Evolutionary conservation across 2,113 vertebrate genomes (phyloP).

Genomic region (Salvelinus sp.): DNA sequence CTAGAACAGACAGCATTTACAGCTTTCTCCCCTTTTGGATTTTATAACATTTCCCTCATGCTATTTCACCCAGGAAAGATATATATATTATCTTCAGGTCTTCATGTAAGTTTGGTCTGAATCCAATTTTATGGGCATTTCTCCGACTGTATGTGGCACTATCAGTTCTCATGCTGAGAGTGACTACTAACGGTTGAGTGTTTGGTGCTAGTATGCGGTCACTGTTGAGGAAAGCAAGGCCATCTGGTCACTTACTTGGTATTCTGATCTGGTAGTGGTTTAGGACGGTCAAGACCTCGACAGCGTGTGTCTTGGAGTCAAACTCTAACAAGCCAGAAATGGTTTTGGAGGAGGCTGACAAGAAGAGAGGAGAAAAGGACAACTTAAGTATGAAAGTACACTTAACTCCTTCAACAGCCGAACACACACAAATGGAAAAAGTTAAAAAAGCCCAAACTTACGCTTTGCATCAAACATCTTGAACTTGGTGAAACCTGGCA

Average conservation of each 20-base stretch:
- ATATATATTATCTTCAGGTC: too few species aligned
- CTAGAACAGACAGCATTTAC: neutral
- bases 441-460: slow-evolving; percentile 67
- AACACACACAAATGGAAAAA: neutral
- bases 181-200: neutral
- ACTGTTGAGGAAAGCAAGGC: neutral
- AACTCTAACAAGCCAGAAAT: slow-evolving; percentile 94
- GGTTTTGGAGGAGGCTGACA: slow-evolving; percentile 90
- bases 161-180: too few species aligned
- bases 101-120: too few species aligned
- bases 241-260: slow-evolving; percentile 82
- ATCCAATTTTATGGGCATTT: neutral
- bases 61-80: neutral
- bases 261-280: slow-evolving; percentile 98
- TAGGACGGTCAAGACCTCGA: slow-evolving; percentile 94
- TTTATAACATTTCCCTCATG: neutral
- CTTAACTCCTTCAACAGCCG: neutral
- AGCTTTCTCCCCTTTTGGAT: neutral
- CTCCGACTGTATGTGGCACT: neutral
- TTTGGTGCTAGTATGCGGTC: neutral
- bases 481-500: slow-evolving; percentile 93
- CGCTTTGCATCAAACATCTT: slow-evolving; percentile 97
- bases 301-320: slow-evolving; percentile 93
- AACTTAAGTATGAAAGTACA: neutral
- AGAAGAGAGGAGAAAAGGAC: neutral